Evolutionary conservation across 2,888 invertebrate species (phyloP).

Genomic region (Acanthosepion lycidas): DNA sequence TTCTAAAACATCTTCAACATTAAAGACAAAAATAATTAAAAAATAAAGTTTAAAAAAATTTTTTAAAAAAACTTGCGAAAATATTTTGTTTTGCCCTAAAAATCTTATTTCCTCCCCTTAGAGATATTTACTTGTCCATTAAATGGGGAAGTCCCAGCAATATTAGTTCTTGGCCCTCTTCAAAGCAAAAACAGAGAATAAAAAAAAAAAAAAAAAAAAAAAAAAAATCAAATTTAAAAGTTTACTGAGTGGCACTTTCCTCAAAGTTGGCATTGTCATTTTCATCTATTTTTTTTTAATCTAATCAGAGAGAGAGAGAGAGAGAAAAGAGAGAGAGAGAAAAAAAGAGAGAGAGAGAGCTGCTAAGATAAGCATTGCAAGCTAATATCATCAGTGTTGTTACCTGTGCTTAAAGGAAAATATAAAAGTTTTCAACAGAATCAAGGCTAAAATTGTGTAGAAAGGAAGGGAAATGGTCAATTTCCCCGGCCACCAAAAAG

Average conservation of each 20-base stretch:
- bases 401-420: conserved; percentile 4
- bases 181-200: not conserved
- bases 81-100: not conserved
- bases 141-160: too few relatives aligned
- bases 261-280: not conserved
- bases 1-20: not conserved
- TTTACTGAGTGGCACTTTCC: not conserved
- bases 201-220: not conserved
- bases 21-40: not conserved
- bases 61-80: not conserved
- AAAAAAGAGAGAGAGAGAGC: too few relatives aligned
- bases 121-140: too few relatives aligned
- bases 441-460: too few relatives aligned
- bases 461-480: not conserved
- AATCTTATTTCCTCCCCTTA: not conserved
- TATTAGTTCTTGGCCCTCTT: not conserved
- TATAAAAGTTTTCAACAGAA: too few relatives aligned
- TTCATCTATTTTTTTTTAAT: too few relatives aligned
- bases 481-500: not conserved
- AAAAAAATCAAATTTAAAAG: too few relatives aligned
- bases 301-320: too few relatives aligned
- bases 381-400: not conserved
- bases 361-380: too few relatives aligned
- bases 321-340: too few relatives aligned
- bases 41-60: not conserved